phyloP scores from a whole-genome alignment of 1,140 invertebrate species.

The Microplitis mediator region DNA sequence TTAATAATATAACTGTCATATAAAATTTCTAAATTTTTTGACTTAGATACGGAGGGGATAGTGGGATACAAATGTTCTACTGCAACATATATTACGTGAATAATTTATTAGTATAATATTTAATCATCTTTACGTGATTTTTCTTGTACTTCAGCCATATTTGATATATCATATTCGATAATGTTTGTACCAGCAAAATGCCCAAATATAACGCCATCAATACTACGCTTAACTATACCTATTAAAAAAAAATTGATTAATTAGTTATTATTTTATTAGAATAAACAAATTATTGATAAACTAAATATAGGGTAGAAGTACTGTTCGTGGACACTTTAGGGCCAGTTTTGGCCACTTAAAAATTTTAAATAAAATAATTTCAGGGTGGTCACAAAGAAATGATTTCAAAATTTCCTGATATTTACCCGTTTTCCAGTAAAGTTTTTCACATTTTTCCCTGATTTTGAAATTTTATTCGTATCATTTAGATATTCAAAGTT shows the following conservation, averaged over 20 bases:
- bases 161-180: conserved; percentile 74
- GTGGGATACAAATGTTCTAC: neutral
- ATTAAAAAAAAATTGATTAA: conserved; percentile 25
- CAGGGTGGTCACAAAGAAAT: too few species aligned
- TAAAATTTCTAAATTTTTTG: neutral
- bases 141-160: conserved; percentile 65
- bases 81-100: conserved; percentile 23
- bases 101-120: neutral
- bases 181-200: conserved; percentile 78
- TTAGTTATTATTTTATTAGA: conserved; percentile 7
- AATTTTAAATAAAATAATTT: too few species aligned
- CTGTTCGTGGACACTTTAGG: too few species aligned
- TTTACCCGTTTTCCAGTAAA: too few species aligned
- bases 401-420: too few species aligned
- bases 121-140: conserved; percentile 15
- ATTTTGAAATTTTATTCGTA: too few species aligned
- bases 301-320: neutral
- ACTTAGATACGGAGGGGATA: neutral
- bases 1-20: neutral
- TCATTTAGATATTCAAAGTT: too few species aligned
- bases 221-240: conserved; percentile 72
- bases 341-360: too few species aligned
- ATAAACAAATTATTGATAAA: neutral
- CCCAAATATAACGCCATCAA: conserved; percentile 69
- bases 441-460: too few species aligned